Conservation (phyloP, 2,888 invertebrate genomes). For the Actias luna region DNA sequence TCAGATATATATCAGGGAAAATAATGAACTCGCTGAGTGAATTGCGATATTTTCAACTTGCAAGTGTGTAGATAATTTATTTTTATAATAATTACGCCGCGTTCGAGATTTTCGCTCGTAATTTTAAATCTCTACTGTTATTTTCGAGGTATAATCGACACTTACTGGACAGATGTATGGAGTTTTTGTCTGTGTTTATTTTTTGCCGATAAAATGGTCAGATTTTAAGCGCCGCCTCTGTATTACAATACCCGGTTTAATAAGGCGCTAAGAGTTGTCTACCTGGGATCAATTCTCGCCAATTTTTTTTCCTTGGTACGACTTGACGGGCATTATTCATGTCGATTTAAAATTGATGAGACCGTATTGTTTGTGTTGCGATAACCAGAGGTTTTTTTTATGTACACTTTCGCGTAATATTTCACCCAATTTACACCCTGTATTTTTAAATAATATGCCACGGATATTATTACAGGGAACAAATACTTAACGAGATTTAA, state of each 20-base stretch:
- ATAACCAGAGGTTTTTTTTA: slow-evolving; percentile 49
- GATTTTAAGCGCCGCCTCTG: slow-evolving; percentile 60
- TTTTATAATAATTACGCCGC: slow-evolving; percentile 13
- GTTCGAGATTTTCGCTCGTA: slow-evolving; percentile 11
- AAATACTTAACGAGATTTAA: no score
- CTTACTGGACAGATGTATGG: slow-evolving; percentile 37
- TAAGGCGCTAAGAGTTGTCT: slow-evolving; percentile 62
- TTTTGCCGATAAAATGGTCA: slow-evolving; percentile 51
- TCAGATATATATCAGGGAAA: slow-evolving; percentile 5
- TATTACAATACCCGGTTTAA: slow-evolving; percentile 61
- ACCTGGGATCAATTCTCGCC: slow-evolving; percentile 62
- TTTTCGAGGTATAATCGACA: slow-evolving; percentile 29
- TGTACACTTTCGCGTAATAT: slow-evolving; percentile 38
- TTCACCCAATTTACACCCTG: slow-evolving; percentile 26
- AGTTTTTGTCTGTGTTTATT: slow-evolving; percentile 43
- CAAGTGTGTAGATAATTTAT: slow-evolving; percentile 12
- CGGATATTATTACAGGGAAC: no score
- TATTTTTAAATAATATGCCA: neutral
- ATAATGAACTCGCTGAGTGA: slow-evolving; percentile 8
- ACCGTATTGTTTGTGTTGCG: slow-evolving; percentile 55
- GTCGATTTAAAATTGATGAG: slow-evolving; percentile 62
- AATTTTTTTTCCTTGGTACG: slow-evolving; percentile 48
- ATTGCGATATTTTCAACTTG: slow-evolving; percentile 6
- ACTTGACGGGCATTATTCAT: slow-evolving; percentile 39
- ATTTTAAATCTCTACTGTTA: slow-evolving; percentile 23